Conservation (phyloP, 2,113 vertebrate genomes). For the Cebidichthys violaceus region DNA sequence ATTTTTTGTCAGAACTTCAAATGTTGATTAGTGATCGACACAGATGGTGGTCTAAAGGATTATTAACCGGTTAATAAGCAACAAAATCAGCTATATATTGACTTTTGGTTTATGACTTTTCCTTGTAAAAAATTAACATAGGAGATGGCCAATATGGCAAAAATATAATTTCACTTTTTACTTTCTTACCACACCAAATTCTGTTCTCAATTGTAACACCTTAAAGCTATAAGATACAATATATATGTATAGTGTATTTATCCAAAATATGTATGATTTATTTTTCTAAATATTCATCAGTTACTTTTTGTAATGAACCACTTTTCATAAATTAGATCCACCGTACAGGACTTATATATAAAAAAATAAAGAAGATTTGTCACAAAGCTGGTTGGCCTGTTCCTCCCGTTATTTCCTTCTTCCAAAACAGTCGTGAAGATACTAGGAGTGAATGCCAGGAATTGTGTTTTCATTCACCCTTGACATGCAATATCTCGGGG, state of each 20-base stretch:
- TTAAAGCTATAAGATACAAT: no score
- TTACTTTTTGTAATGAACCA: neutral
- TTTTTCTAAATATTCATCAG: neutral
- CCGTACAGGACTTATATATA: no score
- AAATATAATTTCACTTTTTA: no score
- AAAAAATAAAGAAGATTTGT: no score
- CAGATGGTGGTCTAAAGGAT: no score
- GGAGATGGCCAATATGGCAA: neutral
- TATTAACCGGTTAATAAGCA: neutral
- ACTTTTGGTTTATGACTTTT: neutral
- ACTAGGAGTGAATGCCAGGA: neutral
- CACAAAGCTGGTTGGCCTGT: no score
- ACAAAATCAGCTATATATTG: neutral
- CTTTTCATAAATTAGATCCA: no score
- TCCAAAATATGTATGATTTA: neutral
- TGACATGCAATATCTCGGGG: no score
- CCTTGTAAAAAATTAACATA: neutral
- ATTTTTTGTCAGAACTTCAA: neutral
- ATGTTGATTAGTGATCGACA: neutral
- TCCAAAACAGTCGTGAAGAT: neutral
- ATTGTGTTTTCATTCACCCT: no score
- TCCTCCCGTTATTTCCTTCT: neutral
- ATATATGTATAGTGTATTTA: neutral
- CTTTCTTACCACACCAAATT: neutral
- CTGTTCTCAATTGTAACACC: neutral